Evolutionary conservation across 2,888 invertebrate genomes (phyloP).

Genomic region (Caenorhabditis uteleia): DNA sequence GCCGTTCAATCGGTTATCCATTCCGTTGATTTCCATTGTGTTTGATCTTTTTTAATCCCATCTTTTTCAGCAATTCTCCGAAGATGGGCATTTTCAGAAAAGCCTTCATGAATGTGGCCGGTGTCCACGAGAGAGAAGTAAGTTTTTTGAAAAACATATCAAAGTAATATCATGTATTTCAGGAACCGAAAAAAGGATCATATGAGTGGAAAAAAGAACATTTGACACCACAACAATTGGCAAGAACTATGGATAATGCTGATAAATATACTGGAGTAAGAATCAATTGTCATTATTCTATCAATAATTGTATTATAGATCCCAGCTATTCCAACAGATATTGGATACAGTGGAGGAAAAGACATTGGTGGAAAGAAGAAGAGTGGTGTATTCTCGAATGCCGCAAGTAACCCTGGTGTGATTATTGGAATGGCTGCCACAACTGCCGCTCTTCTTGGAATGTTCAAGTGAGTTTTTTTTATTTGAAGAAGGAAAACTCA

Average conservation of each 20-base stretch:
- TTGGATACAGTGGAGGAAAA: slow-evolving; percentile 56
- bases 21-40: slow-evolving; percentile 5
- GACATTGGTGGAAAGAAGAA: slow-evolving; percentile 28
- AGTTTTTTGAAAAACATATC: not conserved
- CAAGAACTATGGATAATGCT: slow-evolving; percentile 42
- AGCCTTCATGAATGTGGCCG: slow-evolving; percentile 50
- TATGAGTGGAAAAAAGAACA: slow-evolving; percentile 51
- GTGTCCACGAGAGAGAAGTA: slow-evolving; percentile 33
- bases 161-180: not conserved
- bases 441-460: slow-evolving; percentile 59
- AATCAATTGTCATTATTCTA: not conserved
- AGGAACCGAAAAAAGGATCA: slow-evolving; percentile 39
- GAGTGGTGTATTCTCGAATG: slow-evolving; percentile 32
- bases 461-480: slow-evolving; percentile 48
- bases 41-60: slow-evolving; percentile 5
- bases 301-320: slow-evolving; percentile 33
- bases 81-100: slow-evolving; percentile 57
- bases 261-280: slow-evolving; percentile 50
- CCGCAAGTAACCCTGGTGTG: slow-evolving; percentile 57
- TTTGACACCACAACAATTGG: slow-evolving; percentile 43
- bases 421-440: slow-evolving; percentile 64
- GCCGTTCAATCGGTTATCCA: slow-evolving; percentile 41
- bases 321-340: slow-evolving; percentile 61
- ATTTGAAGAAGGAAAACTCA: not conserved
- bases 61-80: too few species aligned